These are phyloP conservation scores for Prionace glauca DNA, from an alignment of 2,797 vertebrate species.

Conservation along the genomic window DNA sequence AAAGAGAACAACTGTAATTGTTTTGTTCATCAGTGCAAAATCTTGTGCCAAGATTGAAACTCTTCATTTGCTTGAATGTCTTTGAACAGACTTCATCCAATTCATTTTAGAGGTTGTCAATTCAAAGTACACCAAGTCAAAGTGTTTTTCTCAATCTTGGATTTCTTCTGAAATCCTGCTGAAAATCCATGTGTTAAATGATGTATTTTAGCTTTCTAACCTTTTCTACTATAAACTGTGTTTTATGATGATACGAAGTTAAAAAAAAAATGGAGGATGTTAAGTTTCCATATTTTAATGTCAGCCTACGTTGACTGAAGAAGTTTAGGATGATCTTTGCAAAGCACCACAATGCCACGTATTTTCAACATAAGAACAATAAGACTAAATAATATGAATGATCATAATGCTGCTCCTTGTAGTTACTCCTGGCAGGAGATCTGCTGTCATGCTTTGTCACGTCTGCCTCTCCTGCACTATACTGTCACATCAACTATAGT, in stretches of 20 bases:
- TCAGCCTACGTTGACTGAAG: neutral
- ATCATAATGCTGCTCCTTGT: neutral
- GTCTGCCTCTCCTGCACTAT: too few relatives aligned
- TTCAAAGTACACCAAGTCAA: neutral
- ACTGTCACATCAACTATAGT: too few relatives aligned
- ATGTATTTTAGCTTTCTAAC: neutral
- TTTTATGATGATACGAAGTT: neutral
- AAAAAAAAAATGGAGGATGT: neutral
- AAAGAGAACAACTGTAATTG: neutral
- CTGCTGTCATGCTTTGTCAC: too few relatives aligned
- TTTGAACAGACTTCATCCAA: neutral
- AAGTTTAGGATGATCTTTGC: neutral
- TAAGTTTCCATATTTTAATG: neutral
- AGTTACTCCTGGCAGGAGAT: too few relatives aligned
- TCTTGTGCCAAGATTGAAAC: neutral
- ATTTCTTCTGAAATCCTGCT: neutral
- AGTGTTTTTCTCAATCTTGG: neutral
- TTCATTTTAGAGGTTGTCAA: neutral
- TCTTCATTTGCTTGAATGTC: neutral
- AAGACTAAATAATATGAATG: neutral
- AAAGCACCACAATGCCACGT: neutral
- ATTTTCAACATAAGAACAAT: neutral
- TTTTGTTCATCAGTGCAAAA: neutral
- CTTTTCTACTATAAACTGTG: neutral
- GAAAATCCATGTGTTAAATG: neutral